Conservation (phyloP, 2,797 vertebrate genomes). For the Jordanella pulchra region DNA sequence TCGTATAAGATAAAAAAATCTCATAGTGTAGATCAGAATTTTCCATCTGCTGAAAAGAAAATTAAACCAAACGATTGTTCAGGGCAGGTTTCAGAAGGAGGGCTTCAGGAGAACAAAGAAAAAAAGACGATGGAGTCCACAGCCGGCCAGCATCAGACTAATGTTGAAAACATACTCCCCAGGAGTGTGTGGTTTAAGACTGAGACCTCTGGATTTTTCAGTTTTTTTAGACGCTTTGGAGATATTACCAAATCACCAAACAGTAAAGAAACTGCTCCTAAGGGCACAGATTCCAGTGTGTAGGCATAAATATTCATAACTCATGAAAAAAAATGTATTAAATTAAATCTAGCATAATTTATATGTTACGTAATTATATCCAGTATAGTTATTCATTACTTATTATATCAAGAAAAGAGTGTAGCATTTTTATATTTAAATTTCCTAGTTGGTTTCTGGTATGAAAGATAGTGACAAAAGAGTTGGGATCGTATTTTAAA, state of each 20-base stretch:
- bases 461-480: constrained; percentile 1
- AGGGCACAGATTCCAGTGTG: constrained; percentile 39
- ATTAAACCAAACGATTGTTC: constrained; percentile 21
- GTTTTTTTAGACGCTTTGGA: constrained; percentile 76
- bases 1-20: constrained; percentile 25
- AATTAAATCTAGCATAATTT: constrained; percentile 7
- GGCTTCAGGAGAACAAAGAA: constrained; percentile 21
- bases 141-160: constrained; percentile 17
- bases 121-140: constrained; percentile 19
- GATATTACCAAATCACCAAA: constrained; percentile 64
- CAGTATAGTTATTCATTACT: neutral
- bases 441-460: constrained; percentile 8
- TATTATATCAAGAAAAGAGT: neutral
- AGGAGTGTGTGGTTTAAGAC: constrained; percentile 57
- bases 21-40: constrained; percentile 23
- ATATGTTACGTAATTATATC: constrained; percentile 4
- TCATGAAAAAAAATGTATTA: neutral
- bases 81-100: neutral
- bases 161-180: constrained; percentile 38
- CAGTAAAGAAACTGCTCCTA: constrained; percentile 55
- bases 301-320: constrained; percentile 24
- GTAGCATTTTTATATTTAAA: constrained; percentile 2
- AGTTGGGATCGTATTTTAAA: constrained; percentile 7
- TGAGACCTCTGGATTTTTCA: constrained; percentile 66
- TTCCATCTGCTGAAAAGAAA: constrained; percentile 41